Base-by-base conservation (phyloP, 2,797 vertebrate species). In the Glossophaga mutica region DNA sequence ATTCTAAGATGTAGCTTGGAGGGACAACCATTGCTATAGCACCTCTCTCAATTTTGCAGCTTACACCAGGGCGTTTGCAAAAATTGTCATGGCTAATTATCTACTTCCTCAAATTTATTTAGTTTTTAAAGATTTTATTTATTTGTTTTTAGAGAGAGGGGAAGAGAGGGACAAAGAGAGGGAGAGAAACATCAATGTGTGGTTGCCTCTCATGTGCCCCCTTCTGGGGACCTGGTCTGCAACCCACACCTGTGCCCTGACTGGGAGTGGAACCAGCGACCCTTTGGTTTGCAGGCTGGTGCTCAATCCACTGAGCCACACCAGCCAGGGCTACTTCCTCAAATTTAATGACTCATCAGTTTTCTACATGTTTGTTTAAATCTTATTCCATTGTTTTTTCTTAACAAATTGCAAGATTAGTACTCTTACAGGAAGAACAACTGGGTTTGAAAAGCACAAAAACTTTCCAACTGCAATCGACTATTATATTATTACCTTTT, bases 21-120 rank as follows among this genome's bases (percentile, higher is more conserved):
- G 29, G 34, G 22, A 85, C 29, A 94, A 39, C 10, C 37, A 65
- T 3, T 9, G 16, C 44, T 87, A 22, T 59, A 37, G 52, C 22
- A 68, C 6, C 10, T 71, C 37, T 79, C 16, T 91, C 7, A 48
- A 42, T 73, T 95, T 59, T 86, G 34, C 73, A 94, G 74, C 84
- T 89, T 81, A 90, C 2, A 48, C 3, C 9, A 46, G 15, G 24
- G 18, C 50, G 3, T 74, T 92, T 44, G 24, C 16, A 18, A 4
- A 77, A 76, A 10, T 2, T 19, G 85, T 87, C 42, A 90, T 78
- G 52, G 46, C 55, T 70, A 89, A 67, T 90, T 42, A 81, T n/a
- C 14, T 84, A 42, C 18, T 79, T 96, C 42, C 34, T 94, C 59
- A 96, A 57, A 62, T 84, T 73, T 95, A 84, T 39, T 39, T 39